Base-by-base conservation (phyloP, 2,797 vertebrate genomes). In the Carduelis carduelis region DNA sequence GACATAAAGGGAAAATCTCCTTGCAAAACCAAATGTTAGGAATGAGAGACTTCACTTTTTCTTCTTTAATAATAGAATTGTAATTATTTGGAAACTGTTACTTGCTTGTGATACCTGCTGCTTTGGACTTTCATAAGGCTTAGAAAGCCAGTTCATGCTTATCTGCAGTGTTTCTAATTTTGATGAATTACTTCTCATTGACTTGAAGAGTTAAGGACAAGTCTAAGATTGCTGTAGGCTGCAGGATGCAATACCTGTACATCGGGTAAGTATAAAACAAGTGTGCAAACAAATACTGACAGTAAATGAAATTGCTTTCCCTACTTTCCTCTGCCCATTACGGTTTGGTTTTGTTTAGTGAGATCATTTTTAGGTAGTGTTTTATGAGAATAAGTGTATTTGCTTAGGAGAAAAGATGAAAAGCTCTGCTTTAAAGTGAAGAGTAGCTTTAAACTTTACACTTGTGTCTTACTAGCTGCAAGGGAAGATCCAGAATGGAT, bases 401-500 rank as follows among this genome's bases (percentile, higher is more conserved):
- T 89, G 53, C n/a, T n/a, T 30, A 22, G 57, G 44, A 79, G 53
- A 64, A 85, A 68, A 79, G 9, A 61, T 89, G 32, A 83, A 74
- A 59, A 59, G 9, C 4, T 28, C 27, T 59, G 30, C 59, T 71
- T 82, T 66, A 63, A 89, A 61, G 21, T 37, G 34, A 74, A 50
- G 16, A 57, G 56, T 47, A 28, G 15, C 60, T 80, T 88, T 89
- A 70, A 89, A 61, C 12, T 53, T 80, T 32, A 16, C 46, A 34
- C 12, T 41, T 88, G 32, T 97, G 49, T 88, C 60, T 89, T 65
- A 76, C 82, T 77, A 98, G 99, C 97, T 72, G 98, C 98, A 81
- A 97, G 96, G 60, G 97, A 98, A 60, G 98, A 99, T 68, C 98
- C 99, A 6, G 98, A 99, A 81, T 99, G 99, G 99, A 99, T 99